phyloP scores from a whole-genome alignment of 2,888 invertebrate species.

The Chironomus tentans region DNA sequence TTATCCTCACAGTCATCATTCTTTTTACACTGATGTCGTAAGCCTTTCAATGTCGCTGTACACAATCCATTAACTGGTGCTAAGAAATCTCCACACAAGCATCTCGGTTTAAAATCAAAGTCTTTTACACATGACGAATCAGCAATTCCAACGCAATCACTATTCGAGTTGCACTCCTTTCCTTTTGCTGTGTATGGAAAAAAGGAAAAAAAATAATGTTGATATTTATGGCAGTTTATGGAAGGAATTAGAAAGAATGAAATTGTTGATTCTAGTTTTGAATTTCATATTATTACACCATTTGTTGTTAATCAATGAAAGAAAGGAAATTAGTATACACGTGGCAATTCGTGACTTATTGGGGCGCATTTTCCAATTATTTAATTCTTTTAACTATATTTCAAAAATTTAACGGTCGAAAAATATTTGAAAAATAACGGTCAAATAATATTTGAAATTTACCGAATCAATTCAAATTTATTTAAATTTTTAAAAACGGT shows the following conservation, averaged over 20 bases:
- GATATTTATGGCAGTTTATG: neutral
- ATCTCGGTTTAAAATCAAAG: constrained; percentile 51
- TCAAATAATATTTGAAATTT: neutral
- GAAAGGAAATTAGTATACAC: too few species aligned
- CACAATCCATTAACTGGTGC: constrained; percentile 59
- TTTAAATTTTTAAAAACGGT: too few species aligned
- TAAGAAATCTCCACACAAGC: constrained; percentile 60
- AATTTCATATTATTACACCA: neutral
- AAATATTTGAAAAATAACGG: neutral
- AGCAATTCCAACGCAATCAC: constrained; percentile 55
- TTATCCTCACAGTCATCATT: constrained; percentile 16
- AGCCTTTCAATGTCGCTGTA: constrained; percentile 54
- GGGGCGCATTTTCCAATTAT: too few species aligned
- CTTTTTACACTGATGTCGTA: neutral
- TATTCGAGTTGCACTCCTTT: constrained; percentile 51
- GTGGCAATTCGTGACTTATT: too few species aligned
- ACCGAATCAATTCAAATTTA: too few species aligned
- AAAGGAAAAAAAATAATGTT: neutral
- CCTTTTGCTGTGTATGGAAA: constrained; percentile 42
- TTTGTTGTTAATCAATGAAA: too few species aligned
- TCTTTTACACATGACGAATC: constrained; percentile 59
- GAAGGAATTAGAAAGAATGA: constrained; percentile 24
- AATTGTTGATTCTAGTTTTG: neutral
- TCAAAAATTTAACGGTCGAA: neutral
- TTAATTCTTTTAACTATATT: too few species aligned